Evolutionary conservation across 1,140 invertebrate species (phyloP).

Genomic region (Orchestia grillus): DNA sequence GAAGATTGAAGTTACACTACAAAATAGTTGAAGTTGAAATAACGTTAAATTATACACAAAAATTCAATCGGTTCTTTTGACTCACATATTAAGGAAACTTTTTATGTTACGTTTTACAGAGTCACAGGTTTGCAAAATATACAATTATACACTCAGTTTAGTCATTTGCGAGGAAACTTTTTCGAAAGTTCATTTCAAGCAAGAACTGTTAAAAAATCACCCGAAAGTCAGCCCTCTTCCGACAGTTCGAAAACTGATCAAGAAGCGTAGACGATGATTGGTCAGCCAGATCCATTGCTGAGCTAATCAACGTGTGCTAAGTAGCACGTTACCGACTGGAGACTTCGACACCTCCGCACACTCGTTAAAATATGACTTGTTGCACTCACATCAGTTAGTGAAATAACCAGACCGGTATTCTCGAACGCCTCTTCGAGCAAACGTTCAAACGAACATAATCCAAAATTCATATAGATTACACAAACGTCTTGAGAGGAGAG

Average conservation of each 20-base stretch:
- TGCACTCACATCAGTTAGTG: background rate
- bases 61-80: background rate
- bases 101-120: background rate
- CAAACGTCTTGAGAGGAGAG: background rate
- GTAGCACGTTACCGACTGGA: background rate
- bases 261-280: conserved; percentile 10
- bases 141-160: conserved; percentile 4
- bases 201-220: background rate
- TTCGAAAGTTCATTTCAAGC: background rate
- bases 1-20: background rate
- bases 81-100: background rate
- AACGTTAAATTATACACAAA: background rate
- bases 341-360: conserved; percentile 46
- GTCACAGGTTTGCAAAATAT: background rate
- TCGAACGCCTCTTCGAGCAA: background rate
- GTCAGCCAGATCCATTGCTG: background rate
- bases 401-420: background rate
- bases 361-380: conserved; percentile 16
- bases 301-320: conserved; percentile 40
- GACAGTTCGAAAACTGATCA: background rate
- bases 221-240: background rate
- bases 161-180: background rate
- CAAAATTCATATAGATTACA: background rate
- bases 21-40: background rate
- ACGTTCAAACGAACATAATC: background rate